Conservation (phyloP, 2,113 vertebrate genomes). For the Petromus typicus region DNA sequence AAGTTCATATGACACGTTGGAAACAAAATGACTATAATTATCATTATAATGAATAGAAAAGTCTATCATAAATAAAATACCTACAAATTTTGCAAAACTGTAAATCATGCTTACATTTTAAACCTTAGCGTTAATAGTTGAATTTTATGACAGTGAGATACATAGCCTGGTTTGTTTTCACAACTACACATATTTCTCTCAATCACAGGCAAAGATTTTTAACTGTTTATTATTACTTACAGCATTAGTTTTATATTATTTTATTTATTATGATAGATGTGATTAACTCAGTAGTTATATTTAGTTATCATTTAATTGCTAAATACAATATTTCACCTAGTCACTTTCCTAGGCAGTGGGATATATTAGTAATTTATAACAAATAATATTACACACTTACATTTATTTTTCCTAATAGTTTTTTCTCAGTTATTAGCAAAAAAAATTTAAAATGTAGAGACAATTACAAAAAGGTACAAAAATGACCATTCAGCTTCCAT, state of each 20-base stretch:
- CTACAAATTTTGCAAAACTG: background rate
- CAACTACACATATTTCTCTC: background rate
- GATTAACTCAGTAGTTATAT: background rate
- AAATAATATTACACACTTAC: background rate
- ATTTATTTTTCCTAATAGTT: background rate
- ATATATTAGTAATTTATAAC: background rate
- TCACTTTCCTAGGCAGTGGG: background rate
- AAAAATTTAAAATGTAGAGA: background rate
- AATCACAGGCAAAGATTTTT: background rate
- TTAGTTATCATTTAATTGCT: background rate
- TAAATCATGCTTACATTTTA: background rate
- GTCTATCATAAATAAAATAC: background rate
- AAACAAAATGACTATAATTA: background rate
- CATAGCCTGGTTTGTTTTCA: background rate
- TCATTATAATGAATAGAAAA: background rate
- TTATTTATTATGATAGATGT: background rate
- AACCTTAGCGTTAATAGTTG: background rate
- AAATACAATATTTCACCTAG: background rate
- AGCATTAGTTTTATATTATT: background rate
- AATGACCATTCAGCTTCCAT: background rate
- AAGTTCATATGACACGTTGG: background rate
- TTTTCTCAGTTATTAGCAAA: background rate
- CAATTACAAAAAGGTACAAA: background rate
- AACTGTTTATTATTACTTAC: background rate
- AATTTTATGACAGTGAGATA: background rate